Base-by-base conservation (phyloP, 2,113 vertebrate genomes). In the Trochalopteron elliotii region DNA sequence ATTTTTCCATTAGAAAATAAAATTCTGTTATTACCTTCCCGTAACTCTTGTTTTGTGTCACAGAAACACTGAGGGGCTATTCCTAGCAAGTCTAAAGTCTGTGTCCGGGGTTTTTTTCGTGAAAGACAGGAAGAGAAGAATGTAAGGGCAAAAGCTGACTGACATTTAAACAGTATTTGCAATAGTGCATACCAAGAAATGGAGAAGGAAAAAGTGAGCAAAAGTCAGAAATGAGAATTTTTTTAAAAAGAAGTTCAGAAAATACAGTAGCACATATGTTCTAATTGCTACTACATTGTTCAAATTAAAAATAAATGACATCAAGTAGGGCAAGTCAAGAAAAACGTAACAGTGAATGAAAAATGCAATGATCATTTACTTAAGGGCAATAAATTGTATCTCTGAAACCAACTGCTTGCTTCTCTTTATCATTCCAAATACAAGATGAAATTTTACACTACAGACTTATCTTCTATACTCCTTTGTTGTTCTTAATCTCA, bases 71-170 rank as follows among this genome's bases (percentile, higher is more conserved):
- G 2, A 88, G 44, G 11, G 61, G 16, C 23, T 75, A 44, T 42
- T 75, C n/a, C 53, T 81, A 75, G 44, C 15, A 87, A 79, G 23
- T 56, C 71, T 90, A 39, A 91, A 91, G 44, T 70, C 83, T 84
- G 30, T 47, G n/a, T 61, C 30, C 4, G 0, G 8, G 7, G 0
- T 30, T 80, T 70, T 79, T 80, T 64, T 49, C 7, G 17, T 65
- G 40, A 81, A 90, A 90, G 57, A 86, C n/a, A 42, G 30, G 37
- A 94, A 74, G 16, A 35, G 33, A 57, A 90, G 33, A 69, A 56
- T 42, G 57, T n/a, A 95, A 84, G 63, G 87, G 81, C 82, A 90
- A 87, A 94, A 88, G 42, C 13, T 82, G 91, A 82, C 30, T 87
- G 78, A 74, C 7, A 3, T 84, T 87, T 90, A 84, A 87, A 83